phyloP scores from a whole-genome alignment of 2,888 invertebrate genomes.

The Deroplatys truncata region DNA sequence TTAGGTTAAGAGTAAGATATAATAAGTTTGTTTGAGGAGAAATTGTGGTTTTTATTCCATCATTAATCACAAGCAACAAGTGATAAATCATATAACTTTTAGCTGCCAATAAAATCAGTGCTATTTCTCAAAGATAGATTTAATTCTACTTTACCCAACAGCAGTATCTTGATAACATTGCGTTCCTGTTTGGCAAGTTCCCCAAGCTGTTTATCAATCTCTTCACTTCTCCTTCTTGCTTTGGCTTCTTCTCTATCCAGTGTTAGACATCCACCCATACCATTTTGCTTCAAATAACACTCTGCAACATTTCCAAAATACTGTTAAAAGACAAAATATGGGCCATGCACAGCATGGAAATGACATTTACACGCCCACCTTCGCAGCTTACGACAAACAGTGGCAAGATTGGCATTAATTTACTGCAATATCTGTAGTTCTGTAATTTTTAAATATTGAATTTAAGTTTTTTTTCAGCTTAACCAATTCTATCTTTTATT shows the following conservation, averaged over 20 bases:
- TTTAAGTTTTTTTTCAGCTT: not conserved
- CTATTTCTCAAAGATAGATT: too few relatives aligned
- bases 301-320: not conserved
- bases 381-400: not conserved
- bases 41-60: too few relatives aligned
- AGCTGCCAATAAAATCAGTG: too few relatives aligned
- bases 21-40: too few relatives aligned
- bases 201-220: constrained; percentile 57
- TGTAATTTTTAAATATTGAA: not conserved
- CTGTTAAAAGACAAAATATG: not conserved
- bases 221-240: constrained; percentile 56
- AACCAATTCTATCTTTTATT: not conserved
- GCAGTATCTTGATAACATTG: constrained; percentile 58
- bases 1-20: too few relatives aligned
- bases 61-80: too few relatives aligned
- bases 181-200: constrained; percentile 55
- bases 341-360: not conserved
- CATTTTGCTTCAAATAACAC: constrained; percentile 31
- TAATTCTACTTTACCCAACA: constrained; percentile 47
- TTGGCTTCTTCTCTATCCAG: constrained; percentile 57
- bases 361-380: not conserved
- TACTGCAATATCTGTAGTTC: not conserved
- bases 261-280: constrained; percentile 60
- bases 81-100: too few relatives aligned
- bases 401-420: not conserved